Evolutionary conservation across 2,888 invertebrate species (phyloP).

Genomic region (Nemapogon koenigi): DNA sequence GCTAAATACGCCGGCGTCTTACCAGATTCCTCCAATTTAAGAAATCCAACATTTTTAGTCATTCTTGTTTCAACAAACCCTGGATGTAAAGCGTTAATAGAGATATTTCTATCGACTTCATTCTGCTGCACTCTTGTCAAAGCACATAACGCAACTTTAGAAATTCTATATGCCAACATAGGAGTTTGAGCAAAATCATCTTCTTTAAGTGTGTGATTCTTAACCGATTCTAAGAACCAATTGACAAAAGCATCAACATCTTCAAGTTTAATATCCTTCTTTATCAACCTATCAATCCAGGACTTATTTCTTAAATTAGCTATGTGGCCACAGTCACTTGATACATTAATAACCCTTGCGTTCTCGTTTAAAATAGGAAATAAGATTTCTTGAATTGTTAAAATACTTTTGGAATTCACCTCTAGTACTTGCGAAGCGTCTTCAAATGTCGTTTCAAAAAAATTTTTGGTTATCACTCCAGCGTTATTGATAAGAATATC

Average conservation of each 20-base stretch:
- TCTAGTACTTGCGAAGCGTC: constrained; percentile 13
- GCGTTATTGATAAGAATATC: constrained; percentile 16
- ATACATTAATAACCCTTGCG: constrained; percentile 22
- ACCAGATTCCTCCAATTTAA: constrained; percentile 29
- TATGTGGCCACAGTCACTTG: constrained; percentile 23
- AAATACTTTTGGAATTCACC: constrained; percentile 13
- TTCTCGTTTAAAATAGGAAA: constrained; percentile 21
- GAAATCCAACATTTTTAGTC: constrained; percentile 18
- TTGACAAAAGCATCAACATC: constrained; percentile 21
- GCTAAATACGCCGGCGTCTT: constrained; percentile 58
- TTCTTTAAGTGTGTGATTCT: constrained; percentile 17
- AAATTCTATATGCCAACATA: constrained; percentile 19
- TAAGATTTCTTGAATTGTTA: constrained; percentile 13
- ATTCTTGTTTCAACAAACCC: constrained; percentile 22
- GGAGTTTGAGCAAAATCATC: constrained; percentile 20
- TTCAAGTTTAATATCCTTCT: constrained; percentile 16
- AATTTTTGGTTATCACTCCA: constrained; percentile 10
- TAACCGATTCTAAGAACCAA: constrained; percentile 23
- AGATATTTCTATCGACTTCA: constrained; percentile 18
- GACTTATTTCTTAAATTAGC: constrained; percentile 21
- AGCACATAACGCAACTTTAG: constrained; percentile 22
- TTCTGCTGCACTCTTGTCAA: constrained; percentile 20
- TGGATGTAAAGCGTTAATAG: constrained; percentile 22
- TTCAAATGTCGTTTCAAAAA: constrained; percentile 13
- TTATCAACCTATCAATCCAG: constrained; percentile 20